A percentile compares a stretch with the other conserved stretches of the same genome.
These are phyloP conservation scores for Microcebus ravelobensis DNA, from an alignment of 2,113 vertebrate species.

Conservation along the genomic window DNA sequence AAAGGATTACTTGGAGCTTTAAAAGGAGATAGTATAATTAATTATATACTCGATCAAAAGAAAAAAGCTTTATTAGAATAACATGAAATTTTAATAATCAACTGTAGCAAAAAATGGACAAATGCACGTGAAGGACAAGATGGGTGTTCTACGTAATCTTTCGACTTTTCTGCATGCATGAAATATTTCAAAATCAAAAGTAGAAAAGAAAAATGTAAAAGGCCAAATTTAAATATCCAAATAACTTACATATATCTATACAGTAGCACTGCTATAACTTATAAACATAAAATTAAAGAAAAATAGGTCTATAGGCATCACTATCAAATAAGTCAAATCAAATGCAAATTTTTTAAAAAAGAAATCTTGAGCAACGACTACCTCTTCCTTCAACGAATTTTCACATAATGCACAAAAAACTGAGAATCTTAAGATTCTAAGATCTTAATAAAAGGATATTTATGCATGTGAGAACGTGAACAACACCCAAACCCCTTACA, in stretches of 20 bases:
- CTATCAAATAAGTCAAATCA: slow-evolving; percentile 4
- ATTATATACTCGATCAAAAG: background rate
- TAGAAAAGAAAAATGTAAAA: background rate
- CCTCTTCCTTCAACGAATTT: background rate
- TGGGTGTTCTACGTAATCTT: background rate
- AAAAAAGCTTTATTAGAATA: background rate
- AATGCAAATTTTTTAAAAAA: background rate
- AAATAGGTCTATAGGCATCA: background rate
- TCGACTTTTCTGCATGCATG: background rate
- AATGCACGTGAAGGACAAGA: background rate
- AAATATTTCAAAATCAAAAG: slow-evolving; percentile 8
- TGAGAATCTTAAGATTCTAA: background rate
- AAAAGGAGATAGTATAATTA: background rate
- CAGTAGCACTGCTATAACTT: background rate
- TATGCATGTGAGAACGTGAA: background rate
- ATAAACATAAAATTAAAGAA: background rate
- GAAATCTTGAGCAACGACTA: background rate
- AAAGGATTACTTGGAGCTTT: background rate
- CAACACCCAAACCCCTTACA: background rate
- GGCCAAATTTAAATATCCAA: background rate
- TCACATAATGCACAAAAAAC: background rate
- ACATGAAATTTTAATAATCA: background rate
- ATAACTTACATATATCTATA: background rate
- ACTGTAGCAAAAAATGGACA: background rate
- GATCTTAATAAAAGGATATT: background rate